phyloP scores from a whole-genome alignment of 2,888 invertebrate species.

The Eilema depressum region DNA sequence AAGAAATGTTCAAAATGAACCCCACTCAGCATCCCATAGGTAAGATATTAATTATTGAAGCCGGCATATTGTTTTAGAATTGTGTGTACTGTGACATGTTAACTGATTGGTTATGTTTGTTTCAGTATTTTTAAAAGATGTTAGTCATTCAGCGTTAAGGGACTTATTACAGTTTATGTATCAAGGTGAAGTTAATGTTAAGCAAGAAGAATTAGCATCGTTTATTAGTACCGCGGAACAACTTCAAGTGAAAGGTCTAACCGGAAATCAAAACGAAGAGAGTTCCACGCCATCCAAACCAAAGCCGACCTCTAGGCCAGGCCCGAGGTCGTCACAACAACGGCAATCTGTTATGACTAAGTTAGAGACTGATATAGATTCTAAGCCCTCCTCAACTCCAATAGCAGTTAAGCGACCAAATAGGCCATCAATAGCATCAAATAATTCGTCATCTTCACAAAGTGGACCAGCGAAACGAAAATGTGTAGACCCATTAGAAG shows the following conservation, averaged over 20 bases:
- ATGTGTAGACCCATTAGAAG: constrained; percentile 88
- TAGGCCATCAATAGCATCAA: constrained; percentile 89
- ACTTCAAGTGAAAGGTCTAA: constrained; percentile 90
- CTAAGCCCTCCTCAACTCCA: constrained; percentile 88
- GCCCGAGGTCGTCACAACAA: constrained; percentile 89
- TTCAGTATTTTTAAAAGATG: constrained; percentile 90
- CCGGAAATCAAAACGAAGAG: constrained; percentile 88
- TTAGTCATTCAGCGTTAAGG: constrained; percentile 90
- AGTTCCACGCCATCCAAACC: constrained; percentile 87
- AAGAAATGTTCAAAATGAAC: constrained; percentile 91
- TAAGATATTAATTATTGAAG: constrained; percentile 54
- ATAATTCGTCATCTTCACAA: constrained; percentile 87
- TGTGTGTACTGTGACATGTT: too few relatives aligned
- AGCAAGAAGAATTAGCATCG: constrained; percentile 90
- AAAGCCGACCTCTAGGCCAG: constrained; percentile 87
- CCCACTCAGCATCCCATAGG: constrained; percentile 90
- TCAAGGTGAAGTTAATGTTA: constrained; percentile 91
- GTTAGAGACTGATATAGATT: constrained; percentile 88
- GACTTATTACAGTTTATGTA: constrained; percentile 91
- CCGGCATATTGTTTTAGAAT: too few relatives aligned
- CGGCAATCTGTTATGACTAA: constrained; percentile 88
- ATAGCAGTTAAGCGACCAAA: constrained; percentile 89
- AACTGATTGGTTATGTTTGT: constrained; percentile 55
- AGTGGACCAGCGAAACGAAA: constrained; percentile 86
- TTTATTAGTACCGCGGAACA: constrained; percentile 91